Evolutionary conservation across 2,888 invertebrate species (phyloP).

Genomic region (Polyploca ridens): DNA sequence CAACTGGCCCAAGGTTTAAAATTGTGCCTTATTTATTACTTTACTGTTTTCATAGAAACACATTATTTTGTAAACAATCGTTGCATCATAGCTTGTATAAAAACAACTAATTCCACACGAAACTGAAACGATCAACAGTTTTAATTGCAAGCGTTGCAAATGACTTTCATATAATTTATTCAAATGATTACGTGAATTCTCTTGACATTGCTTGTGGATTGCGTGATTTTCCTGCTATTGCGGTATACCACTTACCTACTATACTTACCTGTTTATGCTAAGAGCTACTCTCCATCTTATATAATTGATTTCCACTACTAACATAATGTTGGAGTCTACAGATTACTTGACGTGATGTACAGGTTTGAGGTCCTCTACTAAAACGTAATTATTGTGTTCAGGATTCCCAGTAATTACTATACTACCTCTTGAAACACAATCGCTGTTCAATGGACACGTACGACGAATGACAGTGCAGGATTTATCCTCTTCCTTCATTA

Average conservation of each 20-base stretch:
- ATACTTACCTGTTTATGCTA: constrained; percentile 14
- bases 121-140: constrained; percentile 15
- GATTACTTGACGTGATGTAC: constrained; percentile 8
- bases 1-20: no score
- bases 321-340: constrained; percentile 11
- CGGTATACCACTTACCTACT: background rate
- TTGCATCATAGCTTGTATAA: background rate
- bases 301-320: constrained; percentile 22
- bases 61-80: background rate
- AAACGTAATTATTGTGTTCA: constrained; percentile 3
- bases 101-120: background rate
- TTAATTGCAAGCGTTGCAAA: constrained; percentile 26
- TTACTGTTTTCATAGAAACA: no score
- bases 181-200: constrained; percentile 26
- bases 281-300: background rate
- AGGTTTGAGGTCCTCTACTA: background rate
- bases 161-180: constrained; percentile 13
- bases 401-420: background rate
- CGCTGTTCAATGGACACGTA: background rate
- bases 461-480: background rate
- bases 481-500: constrained; percentile 46
- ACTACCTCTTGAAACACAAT: background rate
- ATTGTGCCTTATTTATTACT: no score
- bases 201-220: constrained; percentile 26
- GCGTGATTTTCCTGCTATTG: constrained; percentile 30